phyloP scores from a whole-genome alignment of 2,113 vertebrate species.

The Xerus inauris region DNA sequence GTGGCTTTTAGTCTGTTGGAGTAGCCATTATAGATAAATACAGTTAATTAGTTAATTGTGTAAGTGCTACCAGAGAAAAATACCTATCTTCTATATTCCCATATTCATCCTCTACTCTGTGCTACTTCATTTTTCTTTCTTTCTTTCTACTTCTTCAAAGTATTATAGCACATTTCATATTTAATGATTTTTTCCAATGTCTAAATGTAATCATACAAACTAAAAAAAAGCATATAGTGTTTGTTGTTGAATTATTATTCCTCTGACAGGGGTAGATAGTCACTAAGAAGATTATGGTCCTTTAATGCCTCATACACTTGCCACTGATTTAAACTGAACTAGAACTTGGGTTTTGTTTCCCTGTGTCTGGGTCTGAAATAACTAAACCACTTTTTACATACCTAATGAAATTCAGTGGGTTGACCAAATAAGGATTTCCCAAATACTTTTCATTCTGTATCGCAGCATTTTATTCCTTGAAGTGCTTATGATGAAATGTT shows the following conservation, averaged over 20 bases:
- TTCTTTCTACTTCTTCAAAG: neutral
- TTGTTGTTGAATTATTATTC: neutral
- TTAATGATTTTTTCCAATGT: neutral
- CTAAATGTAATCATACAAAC: neutral
- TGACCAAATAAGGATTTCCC: neutral
- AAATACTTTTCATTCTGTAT: neutral
- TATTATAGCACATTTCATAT: neutral
- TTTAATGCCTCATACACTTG: neutral
- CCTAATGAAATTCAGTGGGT: neutral
- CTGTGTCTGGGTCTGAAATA: neutral
- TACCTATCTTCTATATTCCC: neutral
- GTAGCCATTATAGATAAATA: neutral
- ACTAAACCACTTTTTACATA: neutral
- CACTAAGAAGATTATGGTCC: neutral
- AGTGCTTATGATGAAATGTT: neutral
- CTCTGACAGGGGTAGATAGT: neutral
- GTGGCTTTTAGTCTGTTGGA: neutral
- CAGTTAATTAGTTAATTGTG: neutral
- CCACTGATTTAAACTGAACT: neutral
- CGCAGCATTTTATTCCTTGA: neutral
- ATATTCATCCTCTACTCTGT: neutral
- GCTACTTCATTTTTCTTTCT: neutral
- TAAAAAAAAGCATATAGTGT: neutral
- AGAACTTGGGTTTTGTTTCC: neutral
- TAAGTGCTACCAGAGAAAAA: neutral